Evolutionary conservation across 2,888 invertebrate species (phyloP).

Genomic region (Nemapogon koenigi): DNA sequence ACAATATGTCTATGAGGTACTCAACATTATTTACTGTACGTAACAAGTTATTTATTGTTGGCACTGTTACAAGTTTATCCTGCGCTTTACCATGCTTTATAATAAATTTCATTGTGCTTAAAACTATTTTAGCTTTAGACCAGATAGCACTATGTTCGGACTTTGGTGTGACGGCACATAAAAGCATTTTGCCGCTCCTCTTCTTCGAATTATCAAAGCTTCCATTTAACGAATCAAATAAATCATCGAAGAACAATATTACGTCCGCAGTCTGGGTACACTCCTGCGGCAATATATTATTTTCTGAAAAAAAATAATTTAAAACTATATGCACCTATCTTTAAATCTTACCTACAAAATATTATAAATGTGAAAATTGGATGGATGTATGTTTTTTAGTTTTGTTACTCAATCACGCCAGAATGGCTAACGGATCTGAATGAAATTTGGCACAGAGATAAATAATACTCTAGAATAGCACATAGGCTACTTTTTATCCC

Average conservation of each 20-base stretch:
- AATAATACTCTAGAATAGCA: too few relatives aligned
- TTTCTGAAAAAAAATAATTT: conserved; percentile 11
- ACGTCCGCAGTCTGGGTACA: background rate
- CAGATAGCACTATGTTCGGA: conserved; percentile 1
- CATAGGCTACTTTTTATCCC: too few relatives aligned
- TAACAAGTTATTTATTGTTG: background rate
- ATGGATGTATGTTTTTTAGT: background rate
- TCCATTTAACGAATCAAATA: conserved; percentile 9
- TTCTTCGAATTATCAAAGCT: background rate
- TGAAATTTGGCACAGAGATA: too few relatives aligned
- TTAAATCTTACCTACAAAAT: background rate
- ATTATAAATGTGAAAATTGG: background rate
- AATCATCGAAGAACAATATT: conserved; percentile 6
- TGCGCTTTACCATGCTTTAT: too few relatives aligned
- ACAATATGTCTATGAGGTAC: background rate
- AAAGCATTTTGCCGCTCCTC: conserved; percentile 2
- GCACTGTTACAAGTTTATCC: background rate
- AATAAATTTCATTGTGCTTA: conserved; percentile 5
- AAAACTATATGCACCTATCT: background rate
- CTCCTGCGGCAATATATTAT: background rate
- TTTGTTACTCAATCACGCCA: too few relatives aligned
- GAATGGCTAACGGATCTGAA: too few relatives aligned
- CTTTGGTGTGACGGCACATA: background rate
- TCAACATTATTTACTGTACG: background rate
- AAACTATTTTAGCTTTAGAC: conserved; percentile 1